phyloP scores from a whole-genome alignment of 2,797 vertebrate species.

The Ispidina lecontei region DNA sequence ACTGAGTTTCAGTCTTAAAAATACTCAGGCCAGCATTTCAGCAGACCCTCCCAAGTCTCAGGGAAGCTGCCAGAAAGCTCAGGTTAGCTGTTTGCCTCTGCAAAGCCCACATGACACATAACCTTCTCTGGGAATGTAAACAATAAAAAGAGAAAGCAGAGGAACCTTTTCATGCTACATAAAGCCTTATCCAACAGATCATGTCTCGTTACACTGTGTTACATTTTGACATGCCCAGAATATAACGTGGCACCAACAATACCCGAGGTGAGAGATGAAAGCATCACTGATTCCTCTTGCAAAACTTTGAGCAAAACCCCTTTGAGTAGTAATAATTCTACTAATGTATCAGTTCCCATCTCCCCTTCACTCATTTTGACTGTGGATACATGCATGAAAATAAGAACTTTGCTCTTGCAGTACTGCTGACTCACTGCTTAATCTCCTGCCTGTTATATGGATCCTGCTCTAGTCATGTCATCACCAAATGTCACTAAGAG shows the following conservation, averaged over 20 bases:
- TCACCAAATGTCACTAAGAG: background rate
- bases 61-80: constrained; percentile 24
- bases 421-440: background rate
- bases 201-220: background rate
- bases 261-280: constrained; percentile 38
- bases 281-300: background rate
- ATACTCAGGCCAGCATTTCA: background rate
- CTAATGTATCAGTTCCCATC: constrained; percentile 4
- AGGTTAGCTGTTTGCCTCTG: constrained; percentile 11
- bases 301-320: constrained; percentile 6
- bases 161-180: constrained; percentile 33
- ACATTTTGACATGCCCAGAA: constrained; percentile 20
- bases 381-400: background rate
- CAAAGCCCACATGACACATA: constrained; percentile 10
- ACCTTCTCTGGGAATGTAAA: constrained; percentile 55
- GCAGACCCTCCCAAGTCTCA: background rate
- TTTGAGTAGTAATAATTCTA: constrained; percentile 27
- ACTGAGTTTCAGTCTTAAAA: background rate
- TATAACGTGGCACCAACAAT: background rate
- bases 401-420: background rate
- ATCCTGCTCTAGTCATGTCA: background rate
- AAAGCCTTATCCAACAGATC: constrained; percentile 39
- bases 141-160: constrained; percentile 28
- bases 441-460: background rate
- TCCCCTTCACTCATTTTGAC: background rate